Base-by-base conservation (phyloP, 2,888 invertebrate species). In the Cenopis cana region DNA sequence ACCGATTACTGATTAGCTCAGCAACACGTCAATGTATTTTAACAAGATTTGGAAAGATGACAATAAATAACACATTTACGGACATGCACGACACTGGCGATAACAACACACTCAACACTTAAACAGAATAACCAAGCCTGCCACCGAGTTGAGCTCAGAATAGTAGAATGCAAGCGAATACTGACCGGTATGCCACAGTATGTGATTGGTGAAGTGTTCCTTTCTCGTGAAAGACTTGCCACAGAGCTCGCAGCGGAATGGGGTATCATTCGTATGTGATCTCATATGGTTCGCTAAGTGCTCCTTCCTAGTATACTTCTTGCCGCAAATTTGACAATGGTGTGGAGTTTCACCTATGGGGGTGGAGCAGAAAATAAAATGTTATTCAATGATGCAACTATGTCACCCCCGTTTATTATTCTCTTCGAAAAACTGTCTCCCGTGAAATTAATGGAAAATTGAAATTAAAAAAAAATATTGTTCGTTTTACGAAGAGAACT, bases 201-300 rank as follows among this genome's bases (percentile, higher is more conserved):
- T 97, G 93, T 97, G 97, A 94, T 97, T 97, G 95, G 96, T 97
- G 94, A 97, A 97, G 91, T 97, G 97, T 93, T 97, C 97, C 94
- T 97, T 97, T 86, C 97, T 95, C 74, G 97, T 97, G 90, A 97
- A 97, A 78, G 97, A 96, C 93, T 97, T 97, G 88, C 97, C 97
- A 91, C 97, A 97, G 85, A 97, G 96, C 88, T 97, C 97, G 89
- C 97, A 98, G 83, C 97, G 95, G 91, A 96, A 97, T 73, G 97
- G 97, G 73, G 97, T 97, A 89, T 97, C 97, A 85, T 97, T 97
- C 76, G 97, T 97, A 88, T 97, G 97, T 74, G 97, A 97, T 80
- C 97, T 95, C 96, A 97, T 96, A 91, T 97, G 97, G 91, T 97
- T 97, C 81, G 96, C 96, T 88, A 97, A 95, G 93, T 97, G 97